Percentiles rank a stretch among this genome's conserved stretches.
These are phyloP conservation scores for Drosophila carrolli DNA, from an alignment of 1,140 invertebrate species.

Conservation along the genomic window DNA sequence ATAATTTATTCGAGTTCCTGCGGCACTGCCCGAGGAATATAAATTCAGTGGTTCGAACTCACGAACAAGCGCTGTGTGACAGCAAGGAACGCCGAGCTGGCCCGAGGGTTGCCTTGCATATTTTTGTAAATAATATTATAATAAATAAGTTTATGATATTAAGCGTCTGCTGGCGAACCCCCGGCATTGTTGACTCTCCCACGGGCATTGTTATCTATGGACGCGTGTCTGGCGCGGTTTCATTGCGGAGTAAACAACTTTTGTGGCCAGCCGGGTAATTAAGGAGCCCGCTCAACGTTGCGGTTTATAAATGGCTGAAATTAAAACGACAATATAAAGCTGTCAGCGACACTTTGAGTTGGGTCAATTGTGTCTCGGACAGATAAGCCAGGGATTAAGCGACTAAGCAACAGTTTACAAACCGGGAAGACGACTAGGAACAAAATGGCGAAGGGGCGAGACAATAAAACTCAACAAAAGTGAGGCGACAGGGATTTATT, in stretches of 20 bases:
- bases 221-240: conserved; percentile 47
- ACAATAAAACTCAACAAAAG: conserved; percentile 6
- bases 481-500: background rate
- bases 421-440: conserved; percentile 22
- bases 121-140: conserved; percentile 78
- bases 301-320: conserved; percentile 76
- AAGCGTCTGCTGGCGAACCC: conserved; percentile 64
- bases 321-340: conserved; percentile 79
- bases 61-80: conserved; percentile 53
- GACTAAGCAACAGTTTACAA: conserved; percentile 51
- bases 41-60: conserved; percentile 62
- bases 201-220: conserved; percentile 57
- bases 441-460: background rate
- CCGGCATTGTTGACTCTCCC: conserved; percentile 52
- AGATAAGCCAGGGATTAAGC: conserved; percentile 45
- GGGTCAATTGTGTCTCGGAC: conserved; percentile 51
- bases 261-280: conserved; percentile 65
- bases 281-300: conserved; percentile 62
- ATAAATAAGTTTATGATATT: conserved; percentile 78
- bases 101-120: conserved; percentile 55
- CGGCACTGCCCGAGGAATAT: conserved; percentile 52
- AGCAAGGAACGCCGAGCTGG: conserved; percentile 47
- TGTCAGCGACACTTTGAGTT: conserved; percentile 73
- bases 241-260: conserved; percentile 51
- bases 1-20: conserved; percentile 74